Evolutionary conservation across 2,888 invertebrate species (phyloP).

Genomic region (Hydroisotoma schaefferi): DNA sequence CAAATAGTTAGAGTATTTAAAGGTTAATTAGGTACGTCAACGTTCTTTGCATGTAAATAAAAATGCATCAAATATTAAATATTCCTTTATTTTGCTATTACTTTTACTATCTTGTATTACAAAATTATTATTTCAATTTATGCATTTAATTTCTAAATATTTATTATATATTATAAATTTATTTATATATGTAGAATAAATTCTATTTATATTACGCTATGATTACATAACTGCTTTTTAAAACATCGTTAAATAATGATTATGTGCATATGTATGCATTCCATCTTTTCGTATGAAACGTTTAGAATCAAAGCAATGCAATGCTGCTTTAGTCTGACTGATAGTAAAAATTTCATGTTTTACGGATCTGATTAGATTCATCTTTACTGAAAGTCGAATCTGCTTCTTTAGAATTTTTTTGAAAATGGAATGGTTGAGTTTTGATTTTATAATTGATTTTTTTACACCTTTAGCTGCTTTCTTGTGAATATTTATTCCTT

Average conservation of each 20-base stretch:
- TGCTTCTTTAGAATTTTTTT: slow-evolving; percentile 11
- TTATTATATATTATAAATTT: not conserved
- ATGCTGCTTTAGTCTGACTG: slow-evolving; percentile 4
- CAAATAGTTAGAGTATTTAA: slow-evolving; percentile 4
- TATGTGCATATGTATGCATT: slow-evolving; percentile 23
- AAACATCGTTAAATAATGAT: slow-evolving; percentile 1
- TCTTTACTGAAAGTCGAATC: not conserved
- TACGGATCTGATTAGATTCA: slow-evolving; percentile 18
- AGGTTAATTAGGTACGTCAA: no score
- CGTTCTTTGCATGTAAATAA: no score
- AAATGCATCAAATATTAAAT: no score
- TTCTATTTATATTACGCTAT: not conserved
- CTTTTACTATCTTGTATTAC: not conserved
- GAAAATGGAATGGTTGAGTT: slow-evolving; percentile 9
- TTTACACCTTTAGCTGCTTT: slow-evolving; percentile 32
- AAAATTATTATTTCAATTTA: not conserved
- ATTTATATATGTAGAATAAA: not conserved
- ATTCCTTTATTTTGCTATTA: not conserved
- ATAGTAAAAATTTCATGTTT: slow-evolving; percentile 21
- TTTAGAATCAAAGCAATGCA: slow-evolving; percentile 31
- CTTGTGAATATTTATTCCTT: slow-evolving; percentile 13
- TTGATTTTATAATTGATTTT: slow-evolving; percentile 11
- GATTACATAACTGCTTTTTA: no score
- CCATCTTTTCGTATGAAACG: slow-evolving; percentile 25
- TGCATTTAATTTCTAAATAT: not conserved